Evolutionary conservation across 2,113 vertebrate genomes (phyloP).

Genomic region (Craseonycteris thonglongyai): DNA sequence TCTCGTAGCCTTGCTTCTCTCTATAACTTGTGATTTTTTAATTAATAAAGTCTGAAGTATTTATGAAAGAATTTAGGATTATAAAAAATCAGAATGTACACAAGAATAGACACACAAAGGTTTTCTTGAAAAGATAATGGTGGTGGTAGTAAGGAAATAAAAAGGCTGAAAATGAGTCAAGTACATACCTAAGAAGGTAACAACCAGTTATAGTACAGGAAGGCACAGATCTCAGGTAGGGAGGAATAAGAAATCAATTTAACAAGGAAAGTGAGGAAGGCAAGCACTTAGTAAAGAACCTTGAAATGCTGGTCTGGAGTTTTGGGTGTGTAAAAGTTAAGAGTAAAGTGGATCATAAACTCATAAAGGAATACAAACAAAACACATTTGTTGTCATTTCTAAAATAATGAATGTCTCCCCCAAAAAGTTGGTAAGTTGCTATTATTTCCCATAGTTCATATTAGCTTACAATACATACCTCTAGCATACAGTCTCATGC

Average conservation of each 20-base stretch:
- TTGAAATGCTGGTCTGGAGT: background rate
- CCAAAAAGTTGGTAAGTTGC: background rate
- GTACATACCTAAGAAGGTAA: background rate
- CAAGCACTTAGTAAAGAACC: background rate
- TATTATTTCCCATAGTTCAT: conserved; percentile 4
- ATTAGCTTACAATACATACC: conserved; percentile 79
- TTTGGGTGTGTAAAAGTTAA: background rate
- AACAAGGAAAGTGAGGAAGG: background rate
- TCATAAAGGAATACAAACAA: background rate
- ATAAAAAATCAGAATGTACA: background rate
- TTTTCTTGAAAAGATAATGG: conserved; percentile 15
- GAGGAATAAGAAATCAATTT: background rate
- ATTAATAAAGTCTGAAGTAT: background rate
- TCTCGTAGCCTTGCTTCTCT: background rate
- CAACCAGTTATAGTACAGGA: background rate
- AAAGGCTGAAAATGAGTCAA: background rate
- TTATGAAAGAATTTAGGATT: background rate
- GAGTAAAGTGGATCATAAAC: background rate
- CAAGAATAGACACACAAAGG: background rate
- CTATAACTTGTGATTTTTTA: background rate
- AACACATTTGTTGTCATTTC: background rate
- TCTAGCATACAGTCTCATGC: conserved; percentile 97
- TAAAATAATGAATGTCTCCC: background rate
- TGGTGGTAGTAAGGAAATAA: background rate
- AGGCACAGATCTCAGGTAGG: background rate